Base-by-base conservation (phyloP, 1,140 invertebrate species). In the Sipha flava region DNA sequence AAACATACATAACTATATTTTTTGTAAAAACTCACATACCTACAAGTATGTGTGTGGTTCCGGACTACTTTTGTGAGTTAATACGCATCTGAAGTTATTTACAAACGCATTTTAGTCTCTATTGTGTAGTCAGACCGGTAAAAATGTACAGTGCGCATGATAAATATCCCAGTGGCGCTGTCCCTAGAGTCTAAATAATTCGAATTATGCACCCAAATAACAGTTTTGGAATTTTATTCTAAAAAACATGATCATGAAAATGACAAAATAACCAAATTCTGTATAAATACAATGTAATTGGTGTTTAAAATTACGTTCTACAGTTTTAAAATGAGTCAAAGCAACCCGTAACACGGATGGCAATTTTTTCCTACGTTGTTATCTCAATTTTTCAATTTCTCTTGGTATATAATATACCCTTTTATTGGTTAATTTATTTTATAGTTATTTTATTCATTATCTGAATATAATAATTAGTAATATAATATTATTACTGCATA, bases 161-260 rank as follows among this genome's bases (percentile, higher is more conserved):
- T 72, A 72, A 72, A 72, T 52, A 73, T 73, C 47, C 47, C 70
- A 10, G 70, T 49, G 47, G 47, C 70, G 29, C 47, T 73, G 47
- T 52, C 43, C 70, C 70, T 52, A 6, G 70, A 21, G 29, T 9
- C 29, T n/a, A 49, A 49, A 73, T 73, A 73, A 73, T 73, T 52
- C 70, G 70, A 73, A 52, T 49, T 73, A 73, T 73, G 70, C 47
- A 73, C 47, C 47, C 47, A 9, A 45, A 52, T 45, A n/a, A 72
- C 26, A 21, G 29, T 37, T 49, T 34, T n/a, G 70, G 47, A 49
- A 73, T 73, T 73, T 31, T 52, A 26, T 43, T 70, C 37, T 47
- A 70, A n/a, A 40, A 70, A 70, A 70, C 62, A 21, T n/a, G 31
- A 64, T 34, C 31, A n/a, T 37, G 29, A 18, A 64, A 64, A n/a